Conservation (phyloP, 2,113 vertebrate species). For the Rissa tridactyla region DNA sequence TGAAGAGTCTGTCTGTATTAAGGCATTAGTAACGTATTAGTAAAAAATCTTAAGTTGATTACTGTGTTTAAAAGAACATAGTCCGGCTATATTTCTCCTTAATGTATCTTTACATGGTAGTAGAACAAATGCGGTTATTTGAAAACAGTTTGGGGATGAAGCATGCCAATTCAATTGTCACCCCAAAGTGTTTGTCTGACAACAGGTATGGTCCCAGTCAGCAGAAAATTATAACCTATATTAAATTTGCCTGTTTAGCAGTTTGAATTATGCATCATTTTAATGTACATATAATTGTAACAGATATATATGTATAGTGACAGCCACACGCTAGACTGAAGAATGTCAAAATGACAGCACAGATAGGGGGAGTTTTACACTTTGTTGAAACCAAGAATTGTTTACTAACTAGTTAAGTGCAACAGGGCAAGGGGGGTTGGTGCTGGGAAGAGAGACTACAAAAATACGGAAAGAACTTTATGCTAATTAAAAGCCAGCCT, state of each 20-base stretch:
- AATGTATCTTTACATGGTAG: neutral
- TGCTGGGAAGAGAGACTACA: neutral
- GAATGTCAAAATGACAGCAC: neutral
- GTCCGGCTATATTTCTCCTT: neutral
- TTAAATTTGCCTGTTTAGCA: neutral
- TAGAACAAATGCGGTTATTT: neutral
- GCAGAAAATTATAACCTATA: neutral
- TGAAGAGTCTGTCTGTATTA: neutral
- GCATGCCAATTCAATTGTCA: neutral
- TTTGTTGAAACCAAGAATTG: neutral
- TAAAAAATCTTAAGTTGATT: neutral
- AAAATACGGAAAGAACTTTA: neutral
- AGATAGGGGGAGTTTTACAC: neutral
- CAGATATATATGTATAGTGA: neutral
- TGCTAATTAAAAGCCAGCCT: neutral
- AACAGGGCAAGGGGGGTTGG: rapidly evolving
- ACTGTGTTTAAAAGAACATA: neutral
- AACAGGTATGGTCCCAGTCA: neutral
- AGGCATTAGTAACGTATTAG: neutral
- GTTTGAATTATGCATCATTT: neutral
- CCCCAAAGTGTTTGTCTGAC: neutral
- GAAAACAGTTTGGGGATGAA: neutral
- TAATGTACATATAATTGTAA: neutral
- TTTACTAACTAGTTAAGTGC: neutral
- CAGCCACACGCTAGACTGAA: neutral